Conservation (phyloP, 1,140 invertebrate species). For the Cylas formicarius region DNA sequence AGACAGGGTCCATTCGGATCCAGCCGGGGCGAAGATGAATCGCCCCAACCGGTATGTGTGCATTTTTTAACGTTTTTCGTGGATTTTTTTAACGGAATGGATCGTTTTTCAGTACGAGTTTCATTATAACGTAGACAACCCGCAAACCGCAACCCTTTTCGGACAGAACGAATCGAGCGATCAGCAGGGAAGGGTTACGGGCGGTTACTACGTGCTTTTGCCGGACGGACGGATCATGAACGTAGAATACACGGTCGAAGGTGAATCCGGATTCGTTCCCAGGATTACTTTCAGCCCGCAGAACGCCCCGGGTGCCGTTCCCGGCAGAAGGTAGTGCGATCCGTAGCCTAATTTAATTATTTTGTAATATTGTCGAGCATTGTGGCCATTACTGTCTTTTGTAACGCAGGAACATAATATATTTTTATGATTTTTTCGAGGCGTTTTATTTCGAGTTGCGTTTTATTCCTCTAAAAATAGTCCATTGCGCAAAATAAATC, state of each 20-base stretch:
- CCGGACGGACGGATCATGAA: conserved; percentile 63
- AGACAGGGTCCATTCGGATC: no score
- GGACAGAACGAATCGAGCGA: conserved; percentile 58
- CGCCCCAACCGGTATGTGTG: conserved; percentile 1
- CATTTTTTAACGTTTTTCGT: conserved; percentile 4
- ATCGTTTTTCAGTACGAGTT: conserved; percentile 59
- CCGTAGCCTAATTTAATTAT: no score
- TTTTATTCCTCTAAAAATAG: no score
- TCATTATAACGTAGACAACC: conserved; percentile 65
- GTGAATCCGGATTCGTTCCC: conserved; percentile 61
- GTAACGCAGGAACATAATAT: no score
- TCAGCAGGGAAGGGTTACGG: conserved; percentile 51
- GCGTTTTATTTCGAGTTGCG: no score
- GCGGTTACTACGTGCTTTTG: conserved; percentile 56
- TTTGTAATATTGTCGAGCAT: no score
- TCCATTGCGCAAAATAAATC: no score
- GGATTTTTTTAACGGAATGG: no score
- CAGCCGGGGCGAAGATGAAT: conserved; percentile 1
- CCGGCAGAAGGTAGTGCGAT: no score
- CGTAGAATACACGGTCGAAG: conserved; percentile 59
- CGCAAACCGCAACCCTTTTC: conserved; percentile 55
- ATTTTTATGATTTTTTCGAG: no score
- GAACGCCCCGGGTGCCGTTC: conserved; percentile 11
- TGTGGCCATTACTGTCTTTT: no score
- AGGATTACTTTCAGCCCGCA: conserved; percentile 49